A percentile compares a stretch with the other conserved stretches of the same genome.
These are phyloP conservation scores for Cinara cedri DNA, from an alignment of 2,888 invertebrate genomes.

Conservation along the genomic window DNA sequence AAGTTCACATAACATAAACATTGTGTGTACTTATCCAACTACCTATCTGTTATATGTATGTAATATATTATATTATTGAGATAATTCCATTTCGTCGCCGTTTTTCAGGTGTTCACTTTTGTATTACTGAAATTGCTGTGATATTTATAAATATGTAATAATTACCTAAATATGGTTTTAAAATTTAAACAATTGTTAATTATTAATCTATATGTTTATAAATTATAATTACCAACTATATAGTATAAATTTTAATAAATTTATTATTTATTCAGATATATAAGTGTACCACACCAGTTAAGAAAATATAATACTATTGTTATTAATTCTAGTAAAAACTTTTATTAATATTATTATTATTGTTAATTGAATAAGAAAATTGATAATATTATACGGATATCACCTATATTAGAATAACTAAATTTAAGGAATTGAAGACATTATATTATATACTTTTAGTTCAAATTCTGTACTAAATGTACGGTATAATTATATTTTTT, in stretches of 20 bases:
- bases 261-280: slow-evolving; percentile 6
- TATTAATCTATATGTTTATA: slow-evolving; percentile 8
- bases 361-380: neutral
- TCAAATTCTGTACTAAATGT: neutral
- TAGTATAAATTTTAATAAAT: slow-evolving; percentile 2
- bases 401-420: slow-evolving; percentile 31
- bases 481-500: slow-evolving; percentile 33
- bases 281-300: slow-evolving; percentile 15
- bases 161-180: slow-evolving; percentile 20
- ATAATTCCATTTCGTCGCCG: slow-evolving; percentile 45
- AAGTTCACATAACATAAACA: slow-evolving; percentile 15
- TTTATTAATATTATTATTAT: slow-evolving; percentile 29
- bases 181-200: slow-evolving; percentile 24
- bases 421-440: slow-evolving; percentile 24
- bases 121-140: slow-evolving; percentile 50
- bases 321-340: slow-evolving; percentile 41
- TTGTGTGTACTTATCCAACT: neutral
- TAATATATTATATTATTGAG: neutral
- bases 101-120: slow-evolving; percentile 37
- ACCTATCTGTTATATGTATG: neutral
- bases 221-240: neutral
- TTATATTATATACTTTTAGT: slow-evolving; percentile 24
- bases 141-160: slow-evolving; percentile 40
- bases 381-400: too few species aligned
- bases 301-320: slow-evolving; percentile 21